Percentiles rank a stretch among this genome's conserved stretches.
Evolutionary conservation across 1,140 invertebrate genomes (phyloP).

Genomic region (Drusus annulatus): DNA sequence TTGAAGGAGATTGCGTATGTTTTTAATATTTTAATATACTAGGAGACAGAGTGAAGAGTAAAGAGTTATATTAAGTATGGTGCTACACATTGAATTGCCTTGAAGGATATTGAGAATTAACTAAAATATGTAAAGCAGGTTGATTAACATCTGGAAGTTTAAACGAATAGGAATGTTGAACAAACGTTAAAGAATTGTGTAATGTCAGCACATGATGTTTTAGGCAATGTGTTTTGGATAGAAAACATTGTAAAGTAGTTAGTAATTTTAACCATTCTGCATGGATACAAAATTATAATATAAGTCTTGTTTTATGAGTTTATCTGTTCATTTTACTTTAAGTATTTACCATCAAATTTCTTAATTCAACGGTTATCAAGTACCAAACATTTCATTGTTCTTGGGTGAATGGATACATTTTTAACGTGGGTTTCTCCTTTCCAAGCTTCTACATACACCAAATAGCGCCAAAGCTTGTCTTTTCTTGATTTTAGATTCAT

Average conservation of each 20-base stretch:
- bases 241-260: slow-evolving; percentile 48
- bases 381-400: slow-evolving; percentile 21
- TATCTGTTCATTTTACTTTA: slow-evolving; percentile 31
- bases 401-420: slow-evolving; percentile 52
- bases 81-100: slow-evolving; percentile 59
- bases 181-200: slow-evolving; percentile 49
- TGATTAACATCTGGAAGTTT: slow-evolving; percentile 46
- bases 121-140: slow-evolving; percentile 22
- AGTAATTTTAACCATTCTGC: slow-evolving; percentile 49
- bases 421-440: slow-evolving; percentile 24
- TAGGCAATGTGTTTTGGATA: slow-evolving; percentile 54
- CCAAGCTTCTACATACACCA: slow-evolving; percentile 1
- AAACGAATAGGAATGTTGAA: slow-evolving; percentile 38
- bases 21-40: slow-evolving; percentile 47
- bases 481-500: too few species aligned
- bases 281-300: slow-evolving; percentile 36
- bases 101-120: slow-evolving; percentile 55
- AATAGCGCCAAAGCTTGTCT: neutral
- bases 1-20: slow-evolving; percentile 32
- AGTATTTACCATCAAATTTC: neutral
- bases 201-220: slow-evolving; percentile 54
- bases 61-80: slow-evolving; percentile 58
- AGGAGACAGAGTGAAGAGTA: slow-evolving; percentile 48
- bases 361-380: slow-evolving; percentile 5
- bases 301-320: slow-evolving; percentile 43